A percentile compares a stretch with the other conserved stretches of the same genome.
These are phyloP conservation scores for Aurelia sp. DNA, from an alignment of 30 jellyfish, hydroid and myxozoan genomes.

Conservation along the genomic window DNA sequence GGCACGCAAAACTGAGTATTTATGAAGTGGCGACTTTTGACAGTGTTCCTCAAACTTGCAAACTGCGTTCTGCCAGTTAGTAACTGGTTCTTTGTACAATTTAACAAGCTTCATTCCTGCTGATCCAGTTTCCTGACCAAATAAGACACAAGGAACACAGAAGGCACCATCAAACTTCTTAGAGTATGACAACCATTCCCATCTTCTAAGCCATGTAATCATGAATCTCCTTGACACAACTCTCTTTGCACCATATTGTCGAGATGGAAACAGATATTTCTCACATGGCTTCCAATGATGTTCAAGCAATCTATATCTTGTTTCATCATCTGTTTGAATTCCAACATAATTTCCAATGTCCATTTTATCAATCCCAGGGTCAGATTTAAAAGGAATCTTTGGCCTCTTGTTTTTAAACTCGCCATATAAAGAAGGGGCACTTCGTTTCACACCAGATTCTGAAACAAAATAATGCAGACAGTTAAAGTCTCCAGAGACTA, in stretches of 20 bases:
- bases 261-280: too few relatives aligned
- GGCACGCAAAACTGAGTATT: background rate
- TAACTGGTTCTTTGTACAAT: constrained; percentile 21
- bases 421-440: background rate
- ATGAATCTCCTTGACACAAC: constrained; percentile 4
- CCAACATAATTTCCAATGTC: too few relatives aligned
- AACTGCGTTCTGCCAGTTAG: constrained; percentile 30
- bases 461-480: constrained; percentile 1
- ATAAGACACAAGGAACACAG: constrained; percentile 51
- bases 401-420: background rate
- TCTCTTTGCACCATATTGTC: background rate
- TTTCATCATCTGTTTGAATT: too few relatives aligned
- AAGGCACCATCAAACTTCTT: constrained; percentile 46
- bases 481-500: constrained; percentile 3
- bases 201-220: constrained; percentile 11
- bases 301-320: too few relatives aligned
- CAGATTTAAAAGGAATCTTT: too few relatives aligned
- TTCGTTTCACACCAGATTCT: background rate
- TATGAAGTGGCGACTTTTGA: background rate
- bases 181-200: constrained; percentile 35
- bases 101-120: background rate
- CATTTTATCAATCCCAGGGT: too few relatives aligned
- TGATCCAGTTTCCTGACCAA: constrained; percentile 26
- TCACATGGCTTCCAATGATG: too few relatives aligned
- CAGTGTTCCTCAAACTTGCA: constrained; percentile 1